Base-by-base conservation (phyloP, 2,888 invertebrate genomes). In the Agapetus fuscipes region DNA sequence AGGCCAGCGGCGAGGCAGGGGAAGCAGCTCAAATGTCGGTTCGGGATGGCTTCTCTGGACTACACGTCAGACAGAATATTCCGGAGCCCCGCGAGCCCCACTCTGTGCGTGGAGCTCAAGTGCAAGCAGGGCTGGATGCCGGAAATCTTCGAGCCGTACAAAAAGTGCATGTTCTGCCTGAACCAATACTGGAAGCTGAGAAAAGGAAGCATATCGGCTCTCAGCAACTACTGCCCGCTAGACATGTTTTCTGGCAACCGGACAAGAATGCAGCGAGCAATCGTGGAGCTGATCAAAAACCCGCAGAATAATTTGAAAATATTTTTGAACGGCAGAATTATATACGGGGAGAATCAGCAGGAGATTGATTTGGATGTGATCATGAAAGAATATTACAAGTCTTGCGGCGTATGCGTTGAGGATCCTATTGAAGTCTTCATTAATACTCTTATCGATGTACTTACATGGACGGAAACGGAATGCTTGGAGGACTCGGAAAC, bases 181-280 rank as follows among this genome's bases (percentile, higher is more conserved):
- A 76, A 75, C 54, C 76, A 77, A 50, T 63, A 62, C 57, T 49
- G 62, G 27, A 69, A 78, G 68, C 51, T 75, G 39, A 60, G 67
- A 53, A 58, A 66, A 17, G 62, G 65, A n/a, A 60, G 70, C 43
- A 74, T 78, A 43, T 51, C 57, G 17, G 51, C 53, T 3, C 59
- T 64, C 28, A 80, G 79, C 53, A 55, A 59, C n/a, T 83, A 81
- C 53, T 83, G 83, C 51, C 83, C 83, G 1, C 56, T 83, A 39
- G 78, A 81, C 54, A 61, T 83, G 20, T 83, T 78, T 61, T 81
- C 81, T 45, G 82, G 80, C 28, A 58, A 71, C 42, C 61, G 54
- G 48, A 42, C 46, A 10, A 61, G 74, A 53, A 78, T 79, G 74
- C 70, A 63, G 50, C 53, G 54, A 49, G 71, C 78, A 7, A 49